Evolutionary conservation across 1,140 invertebrate species (phyloP).

Genomic region (Brachionus rotundiformis): DNA sequence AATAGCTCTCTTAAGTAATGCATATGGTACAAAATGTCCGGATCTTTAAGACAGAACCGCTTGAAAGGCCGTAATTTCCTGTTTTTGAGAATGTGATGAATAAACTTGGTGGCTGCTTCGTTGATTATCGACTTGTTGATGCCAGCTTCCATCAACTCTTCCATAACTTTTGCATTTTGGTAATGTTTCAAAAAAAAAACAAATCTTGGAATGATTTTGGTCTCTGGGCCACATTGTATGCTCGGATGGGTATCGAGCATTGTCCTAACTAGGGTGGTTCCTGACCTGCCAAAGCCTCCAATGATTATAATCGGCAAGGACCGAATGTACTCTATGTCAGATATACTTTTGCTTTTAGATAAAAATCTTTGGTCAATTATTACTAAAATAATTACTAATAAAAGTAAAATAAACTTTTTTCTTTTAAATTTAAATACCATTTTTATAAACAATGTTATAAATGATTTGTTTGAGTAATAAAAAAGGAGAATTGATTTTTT

Average conservation of each 20-base stretch:
- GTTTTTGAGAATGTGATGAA: not conserved
- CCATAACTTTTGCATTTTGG: not conserved
- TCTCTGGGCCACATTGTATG: conserved; percentile 95
- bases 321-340: not conserved
- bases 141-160: not conserved
- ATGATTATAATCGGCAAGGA: conserved; percentile 71
- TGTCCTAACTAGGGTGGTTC: conserved; percentile 92
- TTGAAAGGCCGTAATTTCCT: not conserved
- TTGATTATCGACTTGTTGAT: not conserved
- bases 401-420: no score
- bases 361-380: no score
- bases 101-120: not conserved
- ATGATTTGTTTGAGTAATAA: no score
- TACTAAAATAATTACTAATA: no score
- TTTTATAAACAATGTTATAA: no score
- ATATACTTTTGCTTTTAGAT: no score
- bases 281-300: conserved; percentile 90
- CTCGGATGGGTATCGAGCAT: conserved; percentile 98
- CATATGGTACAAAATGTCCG: conserved; percentile 1
- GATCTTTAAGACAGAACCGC: not conserved
- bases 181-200: not conserved
- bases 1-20: conserved; percentile 63
- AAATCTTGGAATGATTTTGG: conserved; percentile 83
- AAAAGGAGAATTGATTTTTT: no score
- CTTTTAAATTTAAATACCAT: no score